phyloP scores from a whole-genome alignment of 2,797 vertebrate genomes.

The Staurois parvus region DNA sequence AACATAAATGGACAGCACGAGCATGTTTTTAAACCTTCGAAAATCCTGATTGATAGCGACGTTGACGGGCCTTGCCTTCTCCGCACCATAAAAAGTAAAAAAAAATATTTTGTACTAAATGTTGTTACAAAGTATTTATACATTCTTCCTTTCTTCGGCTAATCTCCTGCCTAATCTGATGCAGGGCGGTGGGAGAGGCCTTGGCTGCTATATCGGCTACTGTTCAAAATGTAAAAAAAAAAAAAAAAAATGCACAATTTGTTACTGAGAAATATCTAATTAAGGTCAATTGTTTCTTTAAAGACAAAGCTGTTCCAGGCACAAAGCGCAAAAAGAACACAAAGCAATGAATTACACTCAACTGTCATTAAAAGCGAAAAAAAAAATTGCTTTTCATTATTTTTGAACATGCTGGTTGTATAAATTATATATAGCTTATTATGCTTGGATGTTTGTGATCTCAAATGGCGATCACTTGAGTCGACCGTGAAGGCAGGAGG shows the following conservation, averaged over 20 bases:
- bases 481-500: too few relatives aligned
- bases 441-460: too few relatives aligned
- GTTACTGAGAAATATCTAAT: conserved; percentile 45
- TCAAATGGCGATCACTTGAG: too few relatives aligned
- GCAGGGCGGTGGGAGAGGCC: conserved; percentile 28
- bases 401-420: too few relatives aligned
- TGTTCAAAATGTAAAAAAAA: conserved; percentile 15
- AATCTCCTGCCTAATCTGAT: conserved; percentile 56
- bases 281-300: conserved; percentile 55
- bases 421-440: too few relatives aligned
- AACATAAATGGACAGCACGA: conserved; percentile 51
- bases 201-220: conserved; percentile 46
- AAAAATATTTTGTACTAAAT: conserved; percentile 49
- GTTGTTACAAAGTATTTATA: conserved; percentile 58
- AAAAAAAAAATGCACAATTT: conserved; percentile 27
- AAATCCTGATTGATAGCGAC: conserved; percentile 54
- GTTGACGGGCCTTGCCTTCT: background rate
- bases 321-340: conserved; percentile 5
- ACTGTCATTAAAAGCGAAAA: background rate
- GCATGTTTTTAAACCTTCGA: conserved; percentile 13
- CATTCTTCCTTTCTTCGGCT: conserved; percentile 54
- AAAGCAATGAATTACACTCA: conserved; percentile 24
- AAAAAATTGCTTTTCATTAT: background rate
- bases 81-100: conserved; percentile 58
- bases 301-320: conserved; percentile 14